These are phyloP conservation scores for Tinea pellionella DNA, from an alignment of 2,888 invertebrate genomes.

Conservation along the genomic window DNA sequence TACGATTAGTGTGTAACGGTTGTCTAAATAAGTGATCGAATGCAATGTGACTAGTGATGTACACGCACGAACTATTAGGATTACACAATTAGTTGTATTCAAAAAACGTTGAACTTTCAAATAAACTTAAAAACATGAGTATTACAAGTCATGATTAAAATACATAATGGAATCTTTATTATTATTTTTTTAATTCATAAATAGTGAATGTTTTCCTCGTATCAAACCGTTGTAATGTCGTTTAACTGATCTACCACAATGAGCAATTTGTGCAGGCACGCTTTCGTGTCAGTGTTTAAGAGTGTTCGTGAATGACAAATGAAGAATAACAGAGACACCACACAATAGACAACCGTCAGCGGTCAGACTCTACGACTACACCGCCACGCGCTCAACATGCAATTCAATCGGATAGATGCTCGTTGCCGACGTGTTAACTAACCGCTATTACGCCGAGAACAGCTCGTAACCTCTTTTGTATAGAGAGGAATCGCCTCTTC, in stretches of 20 bases:
- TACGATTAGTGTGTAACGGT: slow-evolving; percentile 35
- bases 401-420: slow-evolving; percentile 3
- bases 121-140: not conserved
- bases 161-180: not conserved
- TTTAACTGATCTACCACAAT: slow-evolving; percentile 15
- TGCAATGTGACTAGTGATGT: slow-evolving; percentile 31
- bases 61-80: slow-evolving; percentile 5
- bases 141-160: not conserved
- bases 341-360: slow-evolving; percentile 11
- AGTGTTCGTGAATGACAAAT: slow-evolving; percentile 14
- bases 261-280: slow-evolving; percentile 4
- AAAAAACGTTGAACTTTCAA: not conserved
- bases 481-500: slow-evolving; percentile 14
- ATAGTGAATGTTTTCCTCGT: not conserved
- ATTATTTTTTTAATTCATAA: not conserved
- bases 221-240: not conserved
- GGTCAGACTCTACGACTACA: not conserved
- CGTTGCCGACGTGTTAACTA: slow-evolving; percentile 20
- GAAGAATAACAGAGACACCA: slow-evolving; percentile 13
- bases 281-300: slow-evolving; percentile 11
- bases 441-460: slow-evolving; percentile 24
- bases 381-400: not conserved
- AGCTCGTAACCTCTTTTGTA: slow-evolving; percentile 26
- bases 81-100: not conserved
- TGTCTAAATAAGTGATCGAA: slow-evolving; percentile 32